Evolutionary conservation across 1,140 invertebrate species (phyloP), one percentile per base, ranked within the genome.

Genomic region (Thereuonema tuberculata): DNA sequence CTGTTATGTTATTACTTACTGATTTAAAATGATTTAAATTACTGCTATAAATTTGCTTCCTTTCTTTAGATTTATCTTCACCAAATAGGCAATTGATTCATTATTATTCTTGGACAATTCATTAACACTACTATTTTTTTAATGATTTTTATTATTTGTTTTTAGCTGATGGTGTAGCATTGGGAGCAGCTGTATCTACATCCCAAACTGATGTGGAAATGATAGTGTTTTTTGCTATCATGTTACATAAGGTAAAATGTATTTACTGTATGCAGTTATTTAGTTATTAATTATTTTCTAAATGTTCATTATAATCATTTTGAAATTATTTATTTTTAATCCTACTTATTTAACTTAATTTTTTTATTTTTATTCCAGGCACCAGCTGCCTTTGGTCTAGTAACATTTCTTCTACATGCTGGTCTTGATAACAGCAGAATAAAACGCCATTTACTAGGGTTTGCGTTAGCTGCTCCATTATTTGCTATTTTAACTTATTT

Each of bases 161-260:
- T n/a, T 3, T 72, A 82, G 95, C 94, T 64, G 96, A 99, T 78
- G 96, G 96, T 25, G 84, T 99, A 37, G 95, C 96, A 1, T 73
- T 99, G 15, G 96, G 96, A 50, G 94, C 93, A 24, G 95, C 96
- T 1, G 93, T 93, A 0, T 91, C 89, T 0, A 93, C 93, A 0
- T 86, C 89, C 2, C 91, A 97, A 68, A 82, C 90, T 21, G 93
- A 97, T 69, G 90, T 99, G 2, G 95, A 98, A 77, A 84, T 95
- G 67, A 95, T 99, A 63, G 93, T 99, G 21, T 99, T 99, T 73
- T 72, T 96, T 31, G 96, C 96, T 25, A 98, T 99, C 63, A 98
- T 99, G 93, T 76, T 99, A 17, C 96, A 99, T 69, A 99, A 99
- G 77, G 85, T 87, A 73, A 64, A 54, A 43, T 25, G 27, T 23